A percentile compares a stretch with the other conserved stretches of the same genome.
Evolutionary conservation across 1,140 invertebrate species (phyloP).

Genomic region (Brachystomella parvula): DNA sequence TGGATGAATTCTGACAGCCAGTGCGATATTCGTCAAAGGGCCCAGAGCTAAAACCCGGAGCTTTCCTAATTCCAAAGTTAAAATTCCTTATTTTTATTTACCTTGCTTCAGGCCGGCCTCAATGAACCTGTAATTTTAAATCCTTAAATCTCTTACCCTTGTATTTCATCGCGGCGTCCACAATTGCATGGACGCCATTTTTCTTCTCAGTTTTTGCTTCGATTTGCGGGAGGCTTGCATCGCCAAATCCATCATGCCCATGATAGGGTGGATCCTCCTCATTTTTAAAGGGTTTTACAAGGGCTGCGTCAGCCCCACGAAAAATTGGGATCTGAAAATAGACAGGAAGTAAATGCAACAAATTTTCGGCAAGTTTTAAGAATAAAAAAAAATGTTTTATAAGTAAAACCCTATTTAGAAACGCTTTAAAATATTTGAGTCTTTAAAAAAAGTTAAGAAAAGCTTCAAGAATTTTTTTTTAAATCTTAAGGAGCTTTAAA

Average conservation of each 20-base stretch:
- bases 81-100: not conserved
- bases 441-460: too few species aligned
- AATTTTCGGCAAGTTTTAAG: not conserved
- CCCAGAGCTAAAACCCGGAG: constrained; percentile 45
- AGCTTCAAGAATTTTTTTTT: too few species aligned
- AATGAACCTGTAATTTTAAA: not conserved
- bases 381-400: not conserved
- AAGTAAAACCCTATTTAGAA: constrained; percentile 45
- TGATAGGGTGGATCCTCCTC: constrained; percentile 43
- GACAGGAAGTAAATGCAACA: constrained; percentile 9
- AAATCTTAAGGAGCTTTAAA: too few species aligned
- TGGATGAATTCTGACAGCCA: constrained; percentile 59
- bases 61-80: not conserved
- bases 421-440: not conserved
- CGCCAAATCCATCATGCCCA: constrained; percentile 46
- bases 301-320: constrained; percentile 34
- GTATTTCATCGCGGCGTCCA: constrained; percentile 38
- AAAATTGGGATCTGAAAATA: constrained; percentile 42
- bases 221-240: constrained; percentile 28
- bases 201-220: constrained; percentile 27
- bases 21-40: constrained; percentile 67
- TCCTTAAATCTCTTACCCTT: constrained; percentile 19
- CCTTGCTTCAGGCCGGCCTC: not conserved
- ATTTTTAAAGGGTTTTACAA: constrained; percentile 39
- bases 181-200: constrained; percentile 35